Conservation (phyloP, 2,797 vertebrate species). For the Sitta carolinensis region DNA sequence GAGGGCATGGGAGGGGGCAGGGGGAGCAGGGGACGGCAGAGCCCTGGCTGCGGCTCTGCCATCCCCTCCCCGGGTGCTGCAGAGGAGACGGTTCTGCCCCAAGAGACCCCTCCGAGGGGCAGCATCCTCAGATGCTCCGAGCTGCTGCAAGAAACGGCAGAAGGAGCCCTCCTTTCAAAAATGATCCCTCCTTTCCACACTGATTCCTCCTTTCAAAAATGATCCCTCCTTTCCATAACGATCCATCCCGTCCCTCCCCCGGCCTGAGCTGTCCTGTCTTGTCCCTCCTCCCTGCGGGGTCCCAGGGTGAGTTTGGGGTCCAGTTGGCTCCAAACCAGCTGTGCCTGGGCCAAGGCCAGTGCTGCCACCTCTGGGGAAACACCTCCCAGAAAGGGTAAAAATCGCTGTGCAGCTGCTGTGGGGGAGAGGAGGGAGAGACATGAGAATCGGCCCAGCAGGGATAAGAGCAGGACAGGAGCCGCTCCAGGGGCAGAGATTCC, state of each 20-base stretch:
- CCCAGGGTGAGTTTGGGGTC: background rate
- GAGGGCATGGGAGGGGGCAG: background rate
- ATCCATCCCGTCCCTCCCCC: background rate
- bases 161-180: background rate
- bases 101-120: accelerated
- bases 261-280: background rate
- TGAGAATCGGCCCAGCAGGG: background rate
- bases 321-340: background rate
- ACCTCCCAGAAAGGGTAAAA: too few species aligned
- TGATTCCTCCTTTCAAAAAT: too few species aligned
- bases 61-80: background rate
- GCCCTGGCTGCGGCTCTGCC: background rate
- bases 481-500: background rate
- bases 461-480: accelerated
- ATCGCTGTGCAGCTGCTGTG: background rate
- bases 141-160: accelerated
- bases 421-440: background rate
- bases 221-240: accelerated
- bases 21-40: background rate
- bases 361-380: background rate
- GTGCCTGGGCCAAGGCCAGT: background rate
- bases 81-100: background rate
- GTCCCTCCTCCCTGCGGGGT: background rate
- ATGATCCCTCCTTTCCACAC: background rate
- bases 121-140: accelerated